Percentiles rank a stretch among this genome's conserved stretches.
Conservation (phyloP, 2,113 vertebrate genomes). For the Jacana jacana region DNA sequence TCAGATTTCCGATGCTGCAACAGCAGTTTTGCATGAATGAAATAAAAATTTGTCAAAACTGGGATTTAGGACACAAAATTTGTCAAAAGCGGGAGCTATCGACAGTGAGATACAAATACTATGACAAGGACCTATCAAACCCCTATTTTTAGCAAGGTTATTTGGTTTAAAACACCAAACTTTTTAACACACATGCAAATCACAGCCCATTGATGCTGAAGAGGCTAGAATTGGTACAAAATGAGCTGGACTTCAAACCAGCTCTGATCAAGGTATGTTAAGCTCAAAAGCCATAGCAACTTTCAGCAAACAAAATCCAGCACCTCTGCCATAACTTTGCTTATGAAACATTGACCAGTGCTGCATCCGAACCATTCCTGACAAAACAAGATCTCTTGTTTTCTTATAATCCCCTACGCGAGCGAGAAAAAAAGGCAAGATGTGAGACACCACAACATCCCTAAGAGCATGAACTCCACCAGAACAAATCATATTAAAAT, state of each 20-base stretch:
- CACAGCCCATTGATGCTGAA: not conserved
- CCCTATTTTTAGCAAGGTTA: not conserved
- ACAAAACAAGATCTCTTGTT: not conserved
- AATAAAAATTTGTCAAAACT: not conserved
- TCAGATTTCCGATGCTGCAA: not conserved
- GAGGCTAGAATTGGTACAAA: not conserved
- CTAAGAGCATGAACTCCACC: not conserved
- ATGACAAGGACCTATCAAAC: rapidly evolving
- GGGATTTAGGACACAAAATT: too few species aligned
- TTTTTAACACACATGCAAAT: not conserved
- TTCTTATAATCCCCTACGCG: not conserved
- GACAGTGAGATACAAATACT: not conserved
- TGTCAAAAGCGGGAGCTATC: not conserved
- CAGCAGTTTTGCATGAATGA: not conserved
- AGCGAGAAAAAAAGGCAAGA: not conserved
- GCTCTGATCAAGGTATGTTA: not conserved
- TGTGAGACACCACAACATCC: not conserved
- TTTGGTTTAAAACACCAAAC: not conserved
- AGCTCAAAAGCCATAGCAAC: not conserved
- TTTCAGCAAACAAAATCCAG: not conserved
- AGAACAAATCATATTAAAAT: not conserved
- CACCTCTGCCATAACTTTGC: not conserved
- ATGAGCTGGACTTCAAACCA: not conserved
- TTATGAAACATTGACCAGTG: not conserved
- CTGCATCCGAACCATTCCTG: not conserved